Evolutionary conservation across 1,140 invertebrate genomes (phyloP).

Genomic region (Branchinecta lynchi): DNA sequence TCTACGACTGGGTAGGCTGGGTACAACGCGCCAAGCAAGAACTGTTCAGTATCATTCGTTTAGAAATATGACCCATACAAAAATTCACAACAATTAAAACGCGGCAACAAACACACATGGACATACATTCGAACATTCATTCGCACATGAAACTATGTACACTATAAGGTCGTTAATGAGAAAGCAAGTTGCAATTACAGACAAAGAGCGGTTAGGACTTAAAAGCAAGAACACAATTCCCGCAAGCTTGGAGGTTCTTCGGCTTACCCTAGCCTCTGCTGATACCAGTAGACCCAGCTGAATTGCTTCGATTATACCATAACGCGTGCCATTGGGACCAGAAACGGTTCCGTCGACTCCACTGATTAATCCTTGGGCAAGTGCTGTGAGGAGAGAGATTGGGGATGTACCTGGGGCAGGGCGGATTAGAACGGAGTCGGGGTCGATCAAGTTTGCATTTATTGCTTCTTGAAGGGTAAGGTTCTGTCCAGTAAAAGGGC

Average conservation of each 20-base stretch:
- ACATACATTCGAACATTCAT: no score
- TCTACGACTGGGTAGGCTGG: no score
- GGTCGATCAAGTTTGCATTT: conserved; percentile 58
- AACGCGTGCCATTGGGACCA: conserved; percentile 44
- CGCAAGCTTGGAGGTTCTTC: background rate
- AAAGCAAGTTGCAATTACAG: background rate
- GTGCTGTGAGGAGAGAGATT: conserved; percentile 56
- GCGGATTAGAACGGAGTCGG: conserved; percentile 64
- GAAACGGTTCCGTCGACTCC: conserved; percentile 57
- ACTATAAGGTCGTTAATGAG: no score
- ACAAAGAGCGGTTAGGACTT: no score
- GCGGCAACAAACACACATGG: no score
- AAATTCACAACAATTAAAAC: no score
- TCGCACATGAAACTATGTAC: no score
- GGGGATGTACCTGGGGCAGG: conserved; percentile 57
- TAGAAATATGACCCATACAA: no score
- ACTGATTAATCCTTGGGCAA: conserved; percentile 50
- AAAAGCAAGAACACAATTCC: conserved; percentile 7
- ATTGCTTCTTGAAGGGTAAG: conserved; percentile 61
- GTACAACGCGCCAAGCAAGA: no score
- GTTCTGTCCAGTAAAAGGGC: conserved; percentile 50
- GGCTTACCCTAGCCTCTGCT: conserved; percentile 77
- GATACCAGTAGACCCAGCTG: conserved; percentile 70
- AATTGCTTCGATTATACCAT: conserved; percentile 71
- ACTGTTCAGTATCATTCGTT: no score